Conservation (phyloP, 2,113 vertebrate genomes). For the Amphiprion percula region DNA sequence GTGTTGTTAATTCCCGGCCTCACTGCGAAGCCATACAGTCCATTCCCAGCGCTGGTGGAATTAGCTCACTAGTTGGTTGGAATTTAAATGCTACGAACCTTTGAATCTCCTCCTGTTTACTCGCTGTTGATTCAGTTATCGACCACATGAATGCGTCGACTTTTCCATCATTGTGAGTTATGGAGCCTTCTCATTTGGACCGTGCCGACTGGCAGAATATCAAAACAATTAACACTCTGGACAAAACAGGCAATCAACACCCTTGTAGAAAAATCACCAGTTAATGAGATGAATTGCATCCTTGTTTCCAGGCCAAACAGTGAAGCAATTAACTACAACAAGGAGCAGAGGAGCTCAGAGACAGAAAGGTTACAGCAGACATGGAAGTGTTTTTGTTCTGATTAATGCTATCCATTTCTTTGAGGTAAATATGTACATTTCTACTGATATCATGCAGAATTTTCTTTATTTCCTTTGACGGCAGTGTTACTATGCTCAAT, state of each 20-base stretch:
- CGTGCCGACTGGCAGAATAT: slow-evolving; percentile 11
- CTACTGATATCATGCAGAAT: neutral
- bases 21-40: neutral
- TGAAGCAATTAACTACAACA: slow-evolving; percentile 6
- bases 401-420: neutral
- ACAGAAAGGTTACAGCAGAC: neutral
- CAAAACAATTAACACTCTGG: slow-evolving; percentile 47
- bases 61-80: neutral
- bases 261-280: slow-evolving; percentile 27
- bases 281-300: slow-evolving; percentile 49
- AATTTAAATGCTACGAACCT: neutral
- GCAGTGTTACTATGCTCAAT: neutral
- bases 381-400: neutral
- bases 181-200: slow-evolving; percentile 11
- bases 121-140: neutral
- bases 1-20: slow-evolving; percentile 39
- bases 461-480: neutral
- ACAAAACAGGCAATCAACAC: slow-evolving; percentile 27
- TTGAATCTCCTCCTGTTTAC: neutral
- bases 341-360: slow-evolving; percentile 1
- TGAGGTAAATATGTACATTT: no score
- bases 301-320: slow-evolving; percentile 42
- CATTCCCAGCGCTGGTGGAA: neutral
- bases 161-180: slow-evolving; percentile 24
- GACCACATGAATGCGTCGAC: neutral